Conservation (phyloP, 1,140 invertebrate genomes). For the Caenorhabditis latens region DNA sequence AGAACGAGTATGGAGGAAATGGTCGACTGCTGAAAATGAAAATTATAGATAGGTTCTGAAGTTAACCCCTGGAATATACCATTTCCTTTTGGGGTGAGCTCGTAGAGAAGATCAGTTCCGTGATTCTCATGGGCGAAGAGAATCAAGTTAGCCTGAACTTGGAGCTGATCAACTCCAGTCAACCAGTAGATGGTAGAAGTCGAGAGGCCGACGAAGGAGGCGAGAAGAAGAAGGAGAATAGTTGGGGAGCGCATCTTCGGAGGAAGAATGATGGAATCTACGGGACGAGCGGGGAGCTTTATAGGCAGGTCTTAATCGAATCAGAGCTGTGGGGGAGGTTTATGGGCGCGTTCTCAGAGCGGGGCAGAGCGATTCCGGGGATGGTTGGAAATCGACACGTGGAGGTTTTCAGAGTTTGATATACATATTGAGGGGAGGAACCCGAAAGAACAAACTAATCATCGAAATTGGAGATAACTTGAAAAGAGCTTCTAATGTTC, state of each 20-base stretch:
- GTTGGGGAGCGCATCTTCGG: background rate
- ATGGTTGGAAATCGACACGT: too few species aligned
- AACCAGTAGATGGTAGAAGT: background rate
- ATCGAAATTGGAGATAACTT: too few species aligned
- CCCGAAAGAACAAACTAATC: too few species aligned
- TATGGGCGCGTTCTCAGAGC: too few species aligned
- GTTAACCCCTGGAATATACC: background rate
- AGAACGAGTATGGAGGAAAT: too few species aligned
- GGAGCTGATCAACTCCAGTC: background rate
- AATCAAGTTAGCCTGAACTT: background rate
- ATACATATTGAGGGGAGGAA: too few species aligned
- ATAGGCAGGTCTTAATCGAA: background rate
- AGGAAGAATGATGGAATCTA: background rate
- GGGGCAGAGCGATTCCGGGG: too few species aligned
- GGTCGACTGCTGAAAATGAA: too few species aligned
- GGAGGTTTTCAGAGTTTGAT: too few species aligned
- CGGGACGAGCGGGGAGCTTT: background rate
- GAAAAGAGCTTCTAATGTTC: too few species aligned
- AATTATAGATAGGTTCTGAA: too few species aligned
- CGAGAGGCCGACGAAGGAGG: background rate
- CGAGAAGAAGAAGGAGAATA: background rate
- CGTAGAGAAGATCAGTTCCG: background rate
- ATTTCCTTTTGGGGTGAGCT: background rate
- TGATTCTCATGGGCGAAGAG: background rate
- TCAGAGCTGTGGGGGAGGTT: background rate